Percentiles rank a stretch among this genome's conserved stretches.
These are phyloP conservation scores for Leucozona laternaria DNA, from an alignment of 2,888 invertebrate genomes.

Conservation along the genomic window DNA sequence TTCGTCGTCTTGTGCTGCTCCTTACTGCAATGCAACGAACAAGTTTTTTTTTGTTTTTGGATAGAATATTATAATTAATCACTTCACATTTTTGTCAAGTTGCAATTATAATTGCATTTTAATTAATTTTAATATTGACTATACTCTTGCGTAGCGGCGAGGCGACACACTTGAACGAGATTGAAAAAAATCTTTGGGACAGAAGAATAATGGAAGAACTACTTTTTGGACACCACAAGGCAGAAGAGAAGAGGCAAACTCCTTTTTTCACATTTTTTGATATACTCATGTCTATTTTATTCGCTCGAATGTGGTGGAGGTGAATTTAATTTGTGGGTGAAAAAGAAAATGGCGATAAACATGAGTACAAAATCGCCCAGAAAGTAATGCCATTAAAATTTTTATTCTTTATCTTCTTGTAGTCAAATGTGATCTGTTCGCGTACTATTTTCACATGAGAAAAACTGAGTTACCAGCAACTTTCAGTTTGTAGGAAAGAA, in stretches of 20 bases:
- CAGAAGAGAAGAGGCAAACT: constrained; percentile 60
- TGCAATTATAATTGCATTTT: constrained; percentile 61
- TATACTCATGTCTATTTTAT: constrained; percentile 46
- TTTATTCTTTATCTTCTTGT: not conserved
- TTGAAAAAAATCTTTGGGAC: constrained; percentile 19
- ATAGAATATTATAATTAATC: constrained; percentile 34
- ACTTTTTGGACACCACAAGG: constrained; percentile 44
- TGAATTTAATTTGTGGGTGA: constrained; percentile 35
- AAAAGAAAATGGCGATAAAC: constrained; percentile 60
- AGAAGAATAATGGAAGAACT: constrained; percentile 53
- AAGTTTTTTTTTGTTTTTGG: constrained; percentile 19
- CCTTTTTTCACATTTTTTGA: constrained; percentile 62
- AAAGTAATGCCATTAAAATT: constrained; percentile 24
- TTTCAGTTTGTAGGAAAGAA: too few species aligned
- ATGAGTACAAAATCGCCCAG: not conserved
- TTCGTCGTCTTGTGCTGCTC: constrained; percentile 51
- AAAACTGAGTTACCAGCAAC: too few species aligned
- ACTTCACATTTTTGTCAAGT: constrained; percentile 57
- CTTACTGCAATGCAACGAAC: constrained; percentile 58
- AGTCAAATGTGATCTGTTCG: too few species aligned
- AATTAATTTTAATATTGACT: constrained; percentile 17
- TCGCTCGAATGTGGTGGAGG: constrained; percentile 54
- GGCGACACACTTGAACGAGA: not conserved
- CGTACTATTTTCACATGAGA: too few species aligned
- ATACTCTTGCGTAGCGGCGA: not conserved